phyloP scores from a whole-genome alignment of 2,113 vertebrate genomes.

The Pachycephala philippinensis region DNA sequence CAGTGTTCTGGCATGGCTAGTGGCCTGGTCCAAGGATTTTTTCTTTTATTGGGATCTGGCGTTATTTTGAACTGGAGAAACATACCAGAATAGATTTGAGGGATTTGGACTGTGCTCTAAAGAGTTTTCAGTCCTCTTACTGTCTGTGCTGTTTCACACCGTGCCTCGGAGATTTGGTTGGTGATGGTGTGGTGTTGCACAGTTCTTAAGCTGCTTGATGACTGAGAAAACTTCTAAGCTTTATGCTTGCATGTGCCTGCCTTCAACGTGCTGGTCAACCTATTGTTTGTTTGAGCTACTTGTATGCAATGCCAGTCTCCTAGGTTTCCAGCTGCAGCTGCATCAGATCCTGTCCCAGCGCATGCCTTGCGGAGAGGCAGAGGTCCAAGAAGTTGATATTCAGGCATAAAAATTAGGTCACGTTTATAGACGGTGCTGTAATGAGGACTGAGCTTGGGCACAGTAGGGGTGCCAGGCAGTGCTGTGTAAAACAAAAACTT shows the following conservation, averaged over 20 bases:
- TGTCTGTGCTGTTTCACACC: not conserved
- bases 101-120: not conserved
- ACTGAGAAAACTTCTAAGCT: not conserved
- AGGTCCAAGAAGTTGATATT: slow-evolving; percentile 21
- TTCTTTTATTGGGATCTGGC: not conserved
- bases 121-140: not conserved
- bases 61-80: not conserved
- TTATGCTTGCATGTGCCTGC: not conserved
- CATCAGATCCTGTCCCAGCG: not conserved
- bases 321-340: not conserved
- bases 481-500: slow-evolving; percentile 30
- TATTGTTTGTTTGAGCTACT: not conserved
- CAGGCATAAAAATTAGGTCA: slow-evolving; percentile 28
- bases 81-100: not conserved
- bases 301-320: not conserved
- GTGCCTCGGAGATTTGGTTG: not conserved
- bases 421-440: not conserved
- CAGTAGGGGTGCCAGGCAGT: slow-evolving; percentile 30
- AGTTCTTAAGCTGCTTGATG: not conserved
- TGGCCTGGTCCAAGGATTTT: not conserved
- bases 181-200: not conserved
- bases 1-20: not conserved
- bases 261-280: not conserved
- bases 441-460: slow-evolving; percentile 30
- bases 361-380: not conserved